phyloP scores from a whole-genome alignment of 1,140 invertebrate genomes.

The Cotesia vestalis region DNA sequence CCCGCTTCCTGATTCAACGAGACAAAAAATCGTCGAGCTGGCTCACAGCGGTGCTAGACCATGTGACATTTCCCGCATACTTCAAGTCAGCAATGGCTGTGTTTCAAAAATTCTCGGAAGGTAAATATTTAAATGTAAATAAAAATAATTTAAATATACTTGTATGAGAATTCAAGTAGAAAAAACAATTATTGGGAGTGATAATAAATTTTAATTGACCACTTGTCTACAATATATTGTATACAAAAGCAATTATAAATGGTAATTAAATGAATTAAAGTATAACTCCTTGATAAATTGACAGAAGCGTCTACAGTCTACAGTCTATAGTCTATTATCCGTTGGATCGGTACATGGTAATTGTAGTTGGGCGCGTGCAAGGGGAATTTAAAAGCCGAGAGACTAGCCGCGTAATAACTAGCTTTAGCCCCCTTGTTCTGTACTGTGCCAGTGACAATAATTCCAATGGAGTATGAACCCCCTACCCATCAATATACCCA shows the following conservation, averaged over 20 bases:
- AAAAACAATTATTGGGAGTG: neutral
- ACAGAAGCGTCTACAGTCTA: too few relatives aligned
- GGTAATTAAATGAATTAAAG: too few relatives aligned
- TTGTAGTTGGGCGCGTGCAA: constrained; percentile 17
- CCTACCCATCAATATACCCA: neutral
- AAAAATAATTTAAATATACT: neutral
- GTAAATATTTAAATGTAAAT: constrained; percentile 65
- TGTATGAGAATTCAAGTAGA: neutral
- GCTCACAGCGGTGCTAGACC: constrained; percentile 96
- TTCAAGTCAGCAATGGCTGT: constrained; percentile 96
- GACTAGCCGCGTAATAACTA: constrained; percentile 17
- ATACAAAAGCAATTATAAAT: neutral
- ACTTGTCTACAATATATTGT: neutral
- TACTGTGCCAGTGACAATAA: constrained; percentile 24
- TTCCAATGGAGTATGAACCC: constrained; percentile 42
- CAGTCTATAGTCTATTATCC: too few relatives aligned
- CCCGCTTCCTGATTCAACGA: constrained; percentile 94
- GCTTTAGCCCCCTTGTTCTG: neutral
- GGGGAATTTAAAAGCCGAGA: constrained; percentile 7
- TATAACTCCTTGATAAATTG: constrained; percentile 1
- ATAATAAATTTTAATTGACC: constrained; percentile 5
- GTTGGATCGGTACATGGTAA: neutral
- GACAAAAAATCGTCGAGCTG: constrained; percentile 97
- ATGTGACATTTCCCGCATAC: constrained; percentile 97
- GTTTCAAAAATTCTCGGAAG: constrained; percentile 95